Percentiles rank a stretch among this genome's conserved stretches.
phyloP scores from a whole-genome alignment of 2,113 vertebrate species.

The Marmota monax region DNA sequence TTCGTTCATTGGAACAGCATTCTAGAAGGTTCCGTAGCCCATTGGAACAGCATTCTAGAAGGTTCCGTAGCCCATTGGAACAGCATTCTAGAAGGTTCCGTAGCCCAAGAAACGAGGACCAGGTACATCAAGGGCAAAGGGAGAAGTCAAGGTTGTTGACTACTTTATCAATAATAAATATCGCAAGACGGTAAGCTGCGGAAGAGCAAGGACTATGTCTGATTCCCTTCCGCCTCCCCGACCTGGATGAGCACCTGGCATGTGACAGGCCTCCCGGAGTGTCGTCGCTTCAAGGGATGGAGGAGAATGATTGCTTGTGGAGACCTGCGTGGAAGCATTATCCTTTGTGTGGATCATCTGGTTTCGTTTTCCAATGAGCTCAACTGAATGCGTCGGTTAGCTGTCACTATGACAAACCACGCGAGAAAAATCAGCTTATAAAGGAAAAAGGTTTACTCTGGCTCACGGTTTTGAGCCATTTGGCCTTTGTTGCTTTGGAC shows the following conservation, averaged over 20 bases:
- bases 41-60: no score
- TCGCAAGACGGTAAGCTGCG: rapidly evolving
- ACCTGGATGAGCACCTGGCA: neutral
- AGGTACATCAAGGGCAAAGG: neutral
- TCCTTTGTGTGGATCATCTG: no score
- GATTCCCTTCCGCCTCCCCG: neutral
- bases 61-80: neutral
- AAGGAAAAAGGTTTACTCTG: neutral
- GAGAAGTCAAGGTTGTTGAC: neutral
- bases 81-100: neutral
- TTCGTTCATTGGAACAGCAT: neutral
- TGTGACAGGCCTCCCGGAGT: neutral
- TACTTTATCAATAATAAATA: neutral
- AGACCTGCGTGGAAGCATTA: neutral
- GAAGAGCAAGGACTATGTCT: rapidly evolving
- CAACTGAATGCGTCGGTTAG: neutral
- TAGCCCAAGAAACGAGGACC: neutral
- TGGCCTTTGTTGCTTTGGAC: neutral
- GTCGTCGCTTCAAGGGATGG: neutral
- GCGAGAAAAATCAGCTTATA: neutral
- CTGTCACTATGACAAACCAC: neutral
- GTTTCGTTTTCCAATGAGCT: neutral
- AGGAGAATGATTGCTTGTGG: neutral
- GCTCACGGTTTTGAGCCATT: neutral
- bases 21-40: no score